A percentile compares a stretch with the other conserved stretches of the same genome.
These are phyloP conservation scores for Harpegnathos saltator DNA, from an alignment of 1,140 invertebrate genomes.

Conservation along the genomic window DNA sequence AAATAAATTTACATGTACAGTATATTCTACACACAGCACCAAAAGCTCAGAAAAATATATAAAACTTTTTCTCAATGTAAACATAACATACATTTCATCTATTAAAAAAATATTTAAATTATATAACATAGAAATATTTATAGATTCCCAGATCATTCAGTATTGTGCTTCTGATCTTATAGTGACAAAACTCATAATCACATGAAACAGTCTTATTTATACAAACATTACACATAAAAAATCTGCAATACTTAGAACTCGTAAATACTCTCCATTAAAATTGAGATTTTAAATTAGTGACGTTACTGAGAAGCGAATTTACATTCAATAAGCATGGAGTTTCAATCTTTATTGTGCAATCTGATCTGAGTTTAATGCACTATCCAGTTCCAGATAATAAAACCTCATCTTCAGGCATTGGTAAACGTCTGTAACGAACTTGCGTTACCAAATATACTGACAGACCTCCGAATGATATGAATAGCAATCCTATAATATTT, in stretches of 20 bases:
- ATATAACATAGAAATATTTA: neutral
- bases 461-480: slow-evolving; percentile 90
- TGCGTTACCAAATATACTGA: slow-evolving; percentile 92
- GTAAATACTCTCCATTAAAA: neutral
- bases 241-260: neutral
- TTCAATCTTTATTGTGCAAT: too few species aligned
- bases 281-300: neutral
- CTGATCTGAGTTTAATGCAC: too few species aligned
- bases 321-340: too few species aligned
- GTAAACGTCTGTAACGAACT: slow-evolving; percentile 90
- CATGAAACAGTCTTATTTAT: neutral
- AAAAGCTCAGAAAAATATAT: too few species aligned
- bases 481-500: slow-evolving; percentile 91
- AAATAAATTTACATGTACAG: neutral
- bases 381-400: slow-evolving; percentile 83
- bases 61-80: neutral
- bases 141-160: too few species aligned
- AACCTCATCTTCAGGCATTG: slow-evolving; percentile 91
- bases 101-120: neutral
- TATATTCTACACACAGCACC: neutral
- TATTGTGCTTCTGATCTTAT: too few species aligned
- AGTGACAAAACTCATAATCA: too few species aligned
- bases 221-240: neutral
- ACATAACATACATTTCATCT: neutral
- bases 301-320: neutral